Conservation (phyloP, 2,113 vertebrate species). For the Vanacampus margaritifer region DNA sequence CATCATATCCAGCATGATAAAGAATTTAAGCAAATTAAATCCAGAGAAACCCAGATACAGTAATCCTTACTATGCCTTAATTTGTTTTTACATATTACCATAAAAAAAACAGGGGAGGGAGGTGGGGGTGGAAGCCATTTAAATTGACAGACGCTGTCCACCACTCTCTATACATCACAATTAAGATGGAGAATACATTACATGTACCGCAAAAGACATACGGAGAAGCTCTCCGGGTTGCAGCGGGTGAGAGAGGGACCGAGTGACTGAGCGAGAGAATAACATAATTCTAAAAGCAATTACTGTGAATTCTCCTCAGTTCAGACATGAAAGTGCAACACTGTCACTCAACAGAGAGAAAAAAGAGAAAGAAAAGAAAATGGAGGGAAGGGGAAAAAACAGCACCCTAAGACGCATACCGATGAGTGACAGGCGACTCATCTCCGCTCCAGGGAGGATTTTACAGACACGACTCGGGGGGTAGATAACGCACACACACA, state of each 20-base stretch:
- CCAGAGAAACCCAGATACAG: conserved; percentile 45
- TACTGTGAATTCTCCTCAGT: conserved; percentile 78
- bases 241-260: conserved; percentile 19
- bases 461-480: conserved; percentile 68
- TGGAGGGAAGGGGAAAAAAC: conserved; percentile 34
- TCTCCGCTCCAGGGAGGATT: conserved; percentile 67
- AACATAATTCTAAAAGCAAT: conserved; percentile 76
- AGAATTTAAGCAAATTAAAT: conserved; percentile 63
- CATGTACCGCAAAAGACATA: conserved; percentile 27
- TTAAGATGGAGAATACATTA: conserved; percentile 53
- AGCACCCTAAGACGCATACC: conserved; percentile 56
- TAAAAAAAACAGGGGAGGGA: conserved; percentile 31
- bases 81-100: conserved; percentile 37
- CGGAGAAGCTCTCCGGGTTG: conserved; percentile 9
- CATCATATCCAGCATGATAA: conserved; percentile 43
- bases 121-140: background rate
- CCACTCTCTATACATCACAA: conserved; percentile 41
- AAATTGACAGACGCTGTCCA: conserved; percentile 26
- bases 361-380: conserved; percentile 36
- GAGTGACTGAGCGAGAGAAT: conserved; percentile 47
- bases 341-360: conserved; percentile 61
- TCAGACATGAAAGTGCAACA: conserved; percentile 73
- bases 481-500: conserved; percentile 53
- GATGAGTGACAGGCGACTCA: conserved; percentile 73
- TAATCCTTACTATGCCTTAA: conserved; percentile 43